Evolutionary conservation across 2,797 vertebrate genomes (phyloP), one percentile per base, ranked within the genome.

Genomic region (Antrozous pallidus): DNA sequence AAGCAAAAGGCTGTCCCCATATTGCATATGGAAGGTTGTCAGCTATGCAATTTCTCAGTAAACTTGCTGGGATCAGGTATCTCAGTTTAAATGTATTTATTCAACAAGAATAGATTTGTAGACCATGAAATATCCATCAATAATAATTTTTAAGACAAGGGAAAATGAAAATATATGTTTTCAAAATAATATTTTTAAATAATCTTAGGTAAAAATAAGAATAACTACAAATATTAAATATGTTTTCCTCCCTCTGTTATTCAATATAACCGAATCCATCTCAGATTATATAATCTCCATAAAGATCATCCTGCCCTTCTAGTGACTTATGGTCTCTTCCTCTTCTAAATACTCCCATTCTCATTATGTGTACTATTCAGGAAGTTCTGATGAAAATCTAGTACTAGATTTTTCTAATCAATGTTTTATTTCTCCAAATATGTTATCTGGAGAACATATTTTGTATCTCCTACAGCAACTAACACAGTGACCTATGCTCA

Each of bases 51-150:
- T 49, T 97, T 96, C 92, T 93, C 96, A 95, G 94, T 88, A 83
- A 92, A 83, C 79, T n/a, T 83, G 26, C 70, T 93, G 2, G 67
- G 91, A 96, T 96, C 78, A 33, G 80, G 61, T 74, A 95, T 83
- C 94, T 93, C 69, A 87, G 93, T 93, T 97, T 96, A 97, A 97
- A 92, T 79, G 91, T 90, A 77, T 95, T 95, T 89, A 92, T 93
- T 96, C 96, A 92, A 24, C 91, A 94, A 93, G 97, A 96, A 94
- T 91, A 47, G 84, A 78, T 93, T 95, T 97, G 93, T 87, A 96
- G 94, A 82, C 92, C 95, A 42, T 96, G 95, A 96, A 97, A 97
- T 96, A 91, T 91, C 80, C 94, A 95, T 88, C 91, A 58, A 17
- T 87, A 88, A 58, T 67, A 28, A 84, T 4, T 54, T 94, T 87